Evolutionary conservation across 1,140 invertebrate species (phyloP).

Genomic region (Calycopis cecrops): DNA sequence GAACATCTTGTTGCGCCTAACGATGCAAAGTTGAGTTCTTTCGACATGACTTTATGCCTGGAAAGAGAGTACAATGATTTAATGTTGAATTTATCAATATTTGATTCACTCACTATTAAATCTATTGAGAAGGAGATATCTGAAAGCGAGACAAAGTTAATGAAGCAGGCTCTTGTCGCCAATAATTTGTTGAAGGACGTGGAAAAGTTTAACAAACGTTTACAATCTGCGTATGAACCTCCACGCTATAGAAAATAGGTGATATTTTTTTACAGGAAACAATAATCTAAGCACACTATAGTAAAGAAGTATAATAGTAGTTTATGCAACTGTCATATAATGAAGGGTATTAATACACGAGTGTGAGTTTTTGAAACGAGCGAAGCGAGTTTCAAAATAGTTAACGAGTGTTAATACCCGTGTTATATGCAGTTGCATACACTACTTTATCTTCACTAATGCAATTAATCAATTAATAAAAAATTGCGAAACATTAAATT

Average conservation of each 20-base stretch:
- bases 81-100: conserved; percentile 75
- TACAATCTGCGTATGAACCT: conserved; percentile 74
- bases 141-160: conserved; percentile 70
- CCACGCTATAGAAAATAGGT: conserved; percentile 23
- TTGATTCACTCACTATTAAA: conserved; percentile 75
- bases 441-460: no score
- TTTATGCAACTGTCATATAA: no score
- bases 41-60: conserved; percentile 77
- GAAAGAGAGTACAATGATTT: conserved; percentile 77
- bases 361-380: no score
- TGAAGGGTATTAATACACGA: no score
- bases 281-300: no score
- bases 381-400: no score
- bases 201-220: conserved; percentile 68
- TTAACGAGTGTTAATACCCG: no score
- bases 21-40: conserved; percentile 74
- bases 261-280: no score
- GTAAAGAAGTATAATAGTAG: no score
- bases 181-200: conserved; percentile 75
- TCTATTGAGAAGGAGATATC: conserved; percentile 77
- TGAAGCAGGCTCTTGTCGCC: conserved; percentile 76
- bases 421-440: no score
- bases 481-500: no score
- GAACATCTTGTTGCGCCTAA: conserved; percentile 76
- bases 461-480: no score